Conservation (phyloP, 2,113 vertebrate species). For the Lycocorax pyrrhopterus region DNA sequence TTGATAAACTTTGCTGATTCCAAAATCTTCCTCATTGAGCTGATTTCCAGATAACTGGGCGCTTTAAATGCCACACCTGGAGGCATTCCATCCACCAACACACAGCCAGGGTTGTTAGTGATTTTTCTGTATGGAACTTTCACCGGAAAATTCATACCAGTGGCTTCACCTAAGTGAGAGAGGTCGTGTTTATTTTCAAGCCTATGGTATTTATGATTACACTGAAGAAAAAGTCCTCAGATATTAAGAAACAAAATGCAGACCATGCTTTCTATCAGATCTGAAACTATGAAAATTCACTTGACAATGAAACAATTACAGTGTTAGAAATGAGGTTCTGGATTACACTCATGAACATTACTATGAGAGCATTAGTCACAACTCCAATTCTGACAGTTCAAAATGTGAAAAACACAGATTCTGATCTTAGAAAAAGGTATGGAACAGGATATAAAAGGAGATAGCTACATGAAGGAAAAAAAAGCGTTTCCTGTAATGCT, state of each 20-base stretch:
- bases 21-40: constrained; percentile 78
- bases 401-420: background rate
- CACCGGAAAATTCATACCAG: constrained; percentile 77
- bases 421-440: background rate
- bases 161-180: constrained; percentile 73
- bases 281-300: background rate
- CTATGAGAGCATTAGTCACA: background rate
- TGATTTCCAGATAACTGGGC: constrained; percentile 80
- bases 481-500: background rate
- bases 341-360: background rate
- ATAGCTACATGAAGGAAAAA: background rate
- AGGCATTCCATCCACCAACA: constrained; percentile 80
- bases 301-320: background rate
- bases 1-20: constrained; percentile 77
- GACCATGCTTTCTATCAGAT: background rate
- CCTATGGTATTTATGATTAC: background rate
- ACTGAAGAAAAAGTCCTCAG: background rate
- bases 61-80: constrained; percentile 78
- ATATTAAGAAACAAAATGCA: background rate
- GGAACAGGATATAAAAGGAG: background rate
- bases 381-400: background rate
- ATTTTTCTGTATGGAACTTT: constrained; percentile 83
- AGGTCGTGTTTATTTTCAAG: background rate
- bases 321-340: background rate
- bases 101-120: constrained; percentile 76